Conservation (phyloP, 2,888 invertebrate species). For the Oscheius myriophilus region DNA sequence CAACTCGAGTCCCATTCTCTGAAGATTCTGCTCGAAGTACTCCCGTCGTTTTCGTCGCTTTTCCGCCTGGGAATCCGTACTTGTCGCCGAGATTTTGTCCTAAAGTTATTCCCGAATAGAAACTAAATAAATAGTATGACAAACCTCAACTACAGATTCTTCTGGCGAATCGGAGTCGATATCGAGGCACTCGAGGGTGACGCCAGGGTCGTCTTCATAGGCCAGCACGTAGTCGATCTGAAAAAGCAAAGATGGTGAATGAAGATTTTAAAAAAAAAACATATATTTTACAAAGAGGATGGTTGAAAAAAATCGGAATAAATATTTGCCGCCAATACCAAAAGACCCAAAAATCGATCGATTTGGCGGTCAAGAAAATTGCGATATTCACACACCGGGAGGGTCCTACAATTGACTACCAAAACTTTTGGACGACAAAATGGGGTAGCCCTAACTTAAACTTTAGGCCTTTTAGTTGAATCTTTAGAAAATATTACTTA, state of each 20-base stretch:
- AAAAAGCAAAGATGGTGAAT: too few species aligned
- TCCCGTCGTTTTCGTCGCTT: constrained; percentile 45
- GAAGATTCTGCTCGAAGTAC: constrained; percentile 55
- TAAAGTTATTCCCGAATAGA: not conserved
- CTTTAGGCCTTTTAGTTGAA: too few species aligned
- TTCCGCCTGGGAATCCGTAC: constrained; percentile 4
- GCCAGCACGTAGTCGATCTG: constrained; percentile 47
- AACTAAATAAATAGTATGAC: not conserved
- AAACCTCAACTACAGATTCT: not conserved
- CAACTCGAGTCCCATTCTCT: constrained; percentile 42
- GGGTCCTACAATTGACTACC: too few species aligned
- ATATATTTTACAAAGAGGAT: not conserved
- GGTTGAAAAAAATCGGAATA: not conserved
- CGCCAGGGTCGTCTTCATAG: constrained; percentile 36
- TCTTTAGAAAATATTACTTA: too few species aligned
- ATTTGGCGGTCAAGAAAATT: too few species aligned
- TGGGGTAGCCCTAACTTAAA: too few species aligned
- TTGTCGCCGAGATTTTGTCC: constrained; percentile 10
- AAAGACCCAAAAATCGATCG: too few species aligned
- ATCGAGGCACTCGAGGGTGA: constrained; percentile 19
- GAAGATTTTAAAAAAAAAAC: too few species aligned
- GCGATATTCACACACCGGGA: too few species aligned
- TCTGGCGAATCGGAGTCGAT: constrained; percentile 17
- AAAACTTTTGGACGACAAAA: too few species aligned
- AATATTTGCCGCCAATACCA: too few species aligned